Evolutionary conservation across 1,140 invertebrate species (phyloP).

Genomic region (Elysia chlorotica): DNA sequence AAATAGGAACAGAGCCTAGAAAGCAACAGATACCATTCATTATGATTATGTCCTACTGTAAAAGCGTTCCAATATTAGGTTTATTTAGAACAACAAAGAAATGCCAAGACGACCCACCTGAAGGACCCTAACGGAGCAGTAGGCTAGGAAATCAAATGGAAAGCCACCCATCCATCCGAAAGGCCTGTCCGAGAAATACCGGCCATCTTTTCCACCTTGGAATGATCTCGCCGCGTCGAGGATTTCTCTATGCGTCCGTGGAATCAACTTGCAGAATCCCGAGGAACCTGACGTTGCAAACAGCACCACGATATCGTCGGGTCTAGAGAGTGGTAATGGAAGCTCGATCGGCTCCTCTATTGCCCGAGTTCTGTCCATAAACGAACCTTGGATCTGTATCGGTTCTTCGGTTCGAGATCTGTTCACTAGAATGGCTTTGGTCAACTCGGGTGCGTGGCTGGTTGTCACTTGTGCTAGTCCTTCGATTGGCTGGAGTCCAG

Average conservation of each 20-base stretch:
- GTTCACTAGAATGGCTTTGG: background rate
- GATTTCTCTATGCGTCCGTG: background rate
- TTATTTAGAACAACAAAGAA: too few species aligned
- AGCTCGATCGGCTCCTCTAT: too few species aligned
- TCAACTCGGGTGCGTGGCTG: background rate
- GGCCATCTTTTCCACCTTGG: background rate
- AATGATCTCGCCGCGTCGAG: background rate
- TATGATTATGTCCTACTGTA: too few species aligned
- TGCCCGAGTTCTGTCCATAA: too few species aligned
- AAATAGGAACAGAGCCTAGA: too few species aligned
- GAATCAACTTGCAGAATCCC: conserved; percentile 1
- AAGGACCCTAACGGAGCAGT: background rate
- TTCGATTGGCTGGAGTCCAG: background rate
- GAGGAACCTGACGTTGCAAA: background rate
- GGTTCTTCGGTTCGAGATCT: background rate
- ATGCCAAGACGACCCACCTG: too few species aligned
- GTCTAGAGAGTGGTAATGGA: too few species aligned
- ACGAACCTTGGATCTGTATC: background rate
- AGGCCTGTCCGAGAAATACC: background rate
- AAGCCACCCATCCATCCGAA: background rate
- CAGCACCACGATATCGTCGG: background rate
- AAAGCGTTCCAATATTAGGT: too few species aligned
- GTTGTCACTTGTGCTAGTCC: background rate
- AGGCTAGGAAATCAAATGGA: background rate
- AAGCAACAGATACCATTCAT: too few species aligned